Conservation (phyloP, 2,797 vertebrate species). For the Sparidentex hasta region DNA sequence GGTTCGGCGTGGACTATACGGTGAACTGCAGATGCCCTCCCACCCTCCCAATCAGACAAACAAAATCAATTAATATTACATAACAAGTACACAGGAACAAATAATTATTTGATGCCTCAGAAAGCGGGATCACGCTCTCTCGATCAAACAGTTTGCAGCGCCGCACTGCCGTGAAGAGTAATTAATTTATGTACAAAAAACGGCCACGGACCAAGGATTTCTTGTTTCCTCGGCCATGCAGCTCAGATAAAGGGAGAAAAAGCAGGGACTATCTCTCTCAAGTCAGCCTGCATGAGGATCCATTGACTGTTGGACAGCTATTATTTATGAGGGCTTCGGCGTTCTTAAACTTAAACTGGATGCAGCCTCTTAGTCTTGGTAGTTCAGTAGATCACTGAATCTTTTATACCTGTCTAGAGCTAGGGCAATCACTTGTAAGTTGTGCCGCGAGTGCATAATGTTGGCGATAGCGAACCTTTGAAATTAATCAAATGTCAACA, state of each 20-base stretch:
- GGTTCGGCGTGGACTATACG: background rate
- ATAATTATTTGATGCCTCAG: constrained; percentile 40
- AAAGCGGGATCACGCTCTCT: constrained; percentile 10
- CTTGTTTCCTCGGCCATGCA: constrained; percentile 13
- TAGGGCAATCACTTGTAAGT: constrained; percentile 22
- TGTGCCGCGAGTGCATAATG: background rate
- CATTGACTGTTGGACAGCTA: constrained; percentile 40
- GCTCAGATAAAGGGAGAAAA: constrained; percentile 40
- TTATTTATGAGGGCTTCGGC: constrained; percentile 64
- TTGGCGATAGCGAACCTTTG: background rate
- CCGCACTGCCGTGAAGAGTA: constrained; percentile 32
- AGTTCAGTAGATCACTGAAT: constrained; percentile 47
- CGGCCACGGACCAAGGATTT: constrained; percentile 18
- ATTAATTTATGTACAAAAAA: constrained; percentile 63
- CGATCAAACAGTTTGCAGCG: constrained; percentile 40
- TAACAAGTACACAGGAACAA: constrained; percentile 41
- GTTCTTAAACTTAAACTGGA: constrained; percentile 45
- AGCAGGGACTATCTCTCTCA: constrained; percentile 16
- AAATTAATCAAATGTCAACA: background rate
- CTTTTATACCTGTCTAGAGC: constrained; percentile 48
- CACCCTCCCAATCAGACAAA: constrained; percentile 6
- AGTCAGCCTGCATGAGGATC: constrained; percentile 51
- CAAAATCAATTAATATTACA: constrained; percentile 59
- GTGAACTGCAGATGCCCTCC: constrained; percentile 13
- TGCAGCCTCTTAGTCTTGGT: constrained; percentile 43